These are phyloP conservation scores for Cistogaster globosa DNA, from an alignment of 2,888 invertebrate genomes.

Conservation along the genomic window DNA sequence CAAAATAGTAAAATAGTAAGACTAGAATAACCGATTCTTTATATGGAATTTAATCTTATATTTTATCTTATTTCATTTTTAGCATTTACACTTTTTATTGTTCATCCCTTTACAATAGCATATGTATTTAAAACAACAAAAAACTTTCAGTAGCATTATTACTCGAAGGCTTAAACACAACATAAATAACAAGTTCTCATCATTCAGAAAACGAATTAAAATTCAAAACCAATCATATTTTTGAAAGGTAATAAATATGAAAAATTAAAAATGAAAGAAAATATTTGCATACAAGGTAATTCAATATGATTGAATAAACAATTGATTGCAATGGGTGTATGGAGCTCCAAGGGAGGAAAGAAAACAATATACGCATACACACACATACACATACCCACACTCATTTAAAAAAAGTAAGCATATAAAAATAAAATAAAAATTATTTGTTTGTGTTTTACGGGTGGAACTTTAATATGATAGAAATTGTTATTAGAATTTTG, in stretches of 20 bases:
- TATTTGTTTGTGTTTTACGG: no score
- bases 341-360: neutral
- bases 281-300: constrained; percentile 36
- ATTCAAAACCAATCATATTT: constrained; percentile 54
- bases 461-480: no score
- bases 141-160: constrained; percentile 14
- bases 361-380: neutral
- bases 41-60: no score
- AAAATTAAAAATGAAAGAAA: neutral
- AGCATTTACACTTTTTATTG: neutral
- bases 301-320: constrained; percentile 25
- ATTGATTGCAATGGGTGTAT: neutral
- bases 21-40: no score
- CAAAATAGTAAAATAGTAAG: no score
- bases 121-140: constrained; percentile 8
- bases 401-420: no score
- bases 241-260: constrained; percentile 38
- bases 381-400: no score
- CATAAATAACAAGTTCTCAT: constrained; percentile 26
- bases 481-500: no score
- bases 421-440: no score
- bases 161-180: constrained; percentile 44
- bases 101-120: neutral
- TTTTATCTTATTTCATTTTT: neutral
- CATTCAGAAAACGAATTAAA: constrained; percentile 39